Base-by-base conservation (phyloP, 2,797 vertebrate species). In the Sebastes elongatus region DNA sequence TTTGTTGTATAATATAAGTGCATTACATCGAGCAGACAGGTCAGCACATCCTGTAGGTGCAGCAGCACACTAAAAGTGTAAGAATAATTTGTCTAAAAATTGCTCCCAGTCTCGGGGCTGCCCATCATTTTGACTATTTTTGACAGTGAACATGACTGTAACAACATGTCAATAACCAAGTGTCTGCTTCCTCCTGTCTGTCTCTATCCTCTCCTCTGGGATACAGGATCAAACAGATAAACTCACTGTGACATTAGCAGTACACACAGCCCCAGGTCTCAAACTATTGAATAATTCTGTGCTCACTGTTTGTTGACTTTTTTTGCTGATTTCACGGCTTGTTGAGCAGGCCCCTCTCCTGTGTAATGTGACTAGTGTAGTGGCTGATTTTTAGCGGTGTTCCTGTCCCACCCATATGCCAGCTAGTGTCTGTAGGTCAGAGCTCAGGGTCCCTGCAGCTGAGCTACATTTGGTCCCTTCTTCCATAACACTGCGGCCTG, bases 291-390 rank as follows among this genome's bases (percentile, higher is more conserved):
- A 89, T 88, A 83, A 94, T 77, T 87, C 82, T 74, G 46, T 71
- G 53, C 71, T 88, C 73, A 80, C 63, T 72, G 85, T 91, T 86
- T 93, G 85, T 91, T 86, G 82, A 87, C 68, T 85, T 76, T 85
- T 74, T 83, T 86, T 57, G 68, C 75, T 85, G 85, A 91, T 93
- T 94, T 91, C 83, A 91, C 65, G 57, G 84, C 85, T 92, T 49
- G 69, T 90, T 89, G 91, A 84, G 85, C 90, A 70, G 80, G 32
- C 69, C 60, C 59, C 64, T 90, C 85, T 92, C 90, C 86, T 88
- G 87, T 90, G 86, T 90, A 90, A 91, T 88, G 87, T 82, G 85
- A 89, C 81, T 59, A 38, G 85, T 84, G 88, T 88, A 76, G 80
- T 55, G 69, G 82, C 81, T 86, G 83, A 87, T 88, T 89, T 88